Evolutionary conservation across 2,113 vertebrate genomes (phyloP), one percentile per base, ranked within the genome.

Genomic region (Heptranchias perlo): DNA sequence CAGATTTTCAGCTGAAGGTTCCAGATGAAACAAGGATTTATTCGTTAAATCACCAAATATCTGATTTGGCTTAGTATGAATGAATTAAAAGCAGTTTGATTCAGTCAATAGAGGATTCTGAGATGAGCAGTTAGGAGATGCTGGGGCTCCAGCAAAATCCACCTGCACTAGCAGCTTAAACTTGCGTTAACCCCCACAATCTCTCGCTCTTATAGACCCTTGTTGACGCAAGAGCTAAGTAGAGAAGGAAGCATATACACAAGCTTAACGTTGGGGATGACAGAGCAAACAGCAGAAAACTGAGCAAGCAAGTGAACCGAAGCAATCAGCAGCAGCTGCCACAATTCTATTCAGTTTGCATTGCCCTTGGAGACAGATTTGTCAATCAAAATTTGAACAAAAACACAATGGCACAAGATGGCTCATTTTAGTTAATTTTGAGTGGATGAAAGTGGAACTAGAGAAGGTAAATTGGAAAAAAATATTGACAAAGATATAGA

Each of bases 221-320:
- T 69, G 11, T 58, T 58, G 58, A 58, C 5, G 11, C 8, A 10
- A 10, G 58, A 58, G 58, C 58, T 7, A 58, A 82, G 16, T 44
- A n/a, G 78, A 11, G 39, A 47, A 21, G 39, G 39, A 82, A 39
- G 16, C 16, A 0, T 14, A 6, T 44, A n/a, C 44, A 47, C 78
- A 82, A n/a, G 39, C 14, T 82, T 44, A 82, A n/a, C 16, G 13
- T 82, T 44, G 44, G 76, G 18, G 39, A 82, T 39, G 78, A 82
- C 44, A 47, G 39, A 82, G 78, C 16, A 44, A 82, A 82, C 39
- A 82, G 5, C 16, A 44, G 39, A 44, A 82, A 18, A 82, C 78
- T 82, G 78, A 82, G 78, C 78, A 82, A 82, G 44, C 78, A 82
- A 82, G 78, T 82, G 78, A 82, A 82, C 78, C 44, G 78, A 44